Evolutionary conservation across 2,797 vertebrate genomes (phyloP).

Genomic region (Clarias pachynema): DNA sequence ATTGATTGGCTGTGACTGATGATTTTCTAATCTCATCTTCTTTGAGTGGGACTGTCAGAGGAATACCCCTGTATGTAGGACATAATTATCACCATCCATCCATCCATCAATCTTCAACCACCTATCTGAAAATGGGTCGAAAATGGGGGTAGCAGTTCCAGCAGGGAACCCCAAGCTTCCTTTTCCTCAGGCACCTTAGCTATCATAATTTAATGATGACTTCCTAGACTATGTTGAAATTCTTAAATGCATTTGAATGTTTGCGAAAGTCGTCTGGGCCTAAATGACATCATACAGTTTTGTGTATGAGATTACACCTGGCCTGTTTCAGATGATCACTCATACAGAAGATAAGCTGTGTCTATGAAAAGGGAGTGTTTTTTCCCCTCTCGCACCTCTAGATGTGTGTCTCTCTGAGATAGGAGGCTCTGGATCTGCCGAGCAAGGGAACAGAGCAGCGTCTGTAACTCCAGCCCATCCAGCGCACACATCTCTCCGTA

Average conservation of each 20-base stretch:
- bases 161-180: too few species aligned
- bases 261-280: background rate
- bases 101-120: too few species aligned
- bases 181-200: background rate
- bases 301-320: background rate
- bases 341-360: background rate
- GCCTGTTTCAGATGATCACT: background rate
- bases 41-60: background rate
- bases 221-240: background rate
- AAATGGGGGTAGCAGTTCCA: too few species aligned
- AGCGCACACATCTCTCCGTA: constrained; percentile 78
- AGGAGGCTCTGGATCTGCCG: constrained; percentile 78
- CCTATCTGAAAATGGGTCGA: too few species aligned
- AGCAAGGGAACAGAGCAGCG: constrained; percentile 75
- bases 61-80: background rate
- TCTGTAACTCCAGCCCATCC: constrained; percentile 72
- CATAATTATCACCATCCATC: background rate
- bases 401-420: constrained; percentile 80
- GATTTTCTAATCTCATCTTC: background rate
- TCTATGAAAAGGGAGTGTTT: background rate
- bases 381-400: constrained; percentile 74
- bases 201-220: background rate
- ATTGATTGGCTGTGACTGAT: background rate
- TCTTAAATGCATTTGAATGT: background rate
- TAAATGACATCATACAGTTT: background rate